Evolutionary conservation across 1,140 invertebrate species (phyloP).

Genomic region (Idris sp.): DNA sequence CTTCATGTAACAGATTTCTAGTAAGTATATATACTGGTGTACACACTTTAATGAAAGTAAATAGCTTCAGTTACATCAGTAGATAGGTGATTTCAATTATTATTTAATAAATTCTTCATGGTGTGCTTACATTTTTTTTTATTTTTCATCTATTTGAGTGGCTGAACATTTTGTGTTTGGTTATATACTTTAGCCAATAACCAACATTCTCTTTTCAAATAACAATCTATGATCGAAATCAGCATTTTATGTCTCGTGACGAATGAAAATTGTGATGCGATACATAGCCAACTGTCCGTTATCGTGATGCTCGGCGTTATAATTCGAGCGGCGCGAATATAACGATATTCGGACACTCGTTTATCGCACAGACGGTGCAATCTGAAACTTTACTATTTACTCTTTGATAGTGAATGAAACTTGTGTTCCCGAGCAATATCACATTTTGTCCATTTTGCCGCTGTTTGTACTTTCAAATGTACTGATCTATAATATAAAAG

Average conservation of each 20-base stretch:
- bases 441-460: constrained; percentile 55
- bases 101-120: too few species aligned
- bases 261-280: constrained; percentile 65
- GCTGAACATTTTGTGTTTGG: too few species aligned
- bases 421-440: constrained; percentile 50
- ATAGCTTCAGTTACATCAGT: too few species aligned
- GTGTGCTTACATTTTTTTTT: too few species aligned
- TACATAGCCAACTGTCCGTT: constrained; percentile 49
- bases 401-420: constrained; percentile 65
- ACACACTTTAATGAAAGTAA: too few species aligned
- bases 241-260: constrained; percentile 60
- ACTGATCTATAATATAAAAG: constrained; percentile 6
- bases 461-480: constrained; percentile 33
- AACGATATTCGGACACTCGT: constrained; percentile 51
- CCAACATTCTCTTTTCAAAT: constrained; percentile 43
- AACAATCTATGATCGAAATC: constrained; percentile 46
- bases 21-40: too few species aligned
- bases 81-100: too few species aligned
- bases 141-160: too few species aligned
- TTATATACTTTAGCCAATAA: constrained; percentile 24
- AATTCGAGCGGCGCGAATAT: constrained; percentile 50
- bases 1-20: too few species aligned
- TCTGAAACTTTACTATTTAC: constrained; percentile 63
- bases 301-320: constrained; percentile 51
- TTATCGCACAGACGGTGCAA: constrained; percentile 54